Conservation (phyloP, 2,888 invertebrate species). For the Stenodema calcarata region DNA sequence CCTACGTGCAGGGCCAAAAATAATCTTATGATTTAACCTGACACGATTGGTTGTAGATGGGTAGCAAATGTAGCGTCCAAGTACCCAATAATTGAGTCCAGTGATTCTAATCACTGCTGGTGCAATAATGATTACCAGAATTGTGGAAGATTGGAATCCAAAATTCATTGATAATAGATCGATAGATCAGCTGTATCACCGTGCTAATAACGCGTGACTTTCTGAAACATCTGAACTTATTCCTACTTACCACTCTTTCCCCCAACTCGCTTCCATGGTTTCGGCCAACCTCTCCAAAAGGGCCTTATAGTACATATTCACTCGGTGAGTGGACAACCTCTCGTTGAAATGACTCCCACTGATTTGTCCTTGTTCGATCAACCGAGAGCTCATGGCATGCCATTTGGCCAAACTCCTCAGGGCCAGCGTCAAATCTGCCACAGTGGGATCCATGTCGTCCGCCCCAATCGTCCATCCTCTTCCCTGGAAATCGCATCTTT, state of each 20-base stretch:
- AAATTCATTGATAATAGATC: too few relatives aligned
- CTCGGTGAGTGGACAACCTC: background rate
- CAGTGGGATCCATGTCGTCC: background rate
- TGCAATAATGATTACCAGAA: too few relatives aligned
- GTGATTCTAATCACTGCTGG: too few relatives aligned
- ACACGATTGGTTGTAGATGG: too few relatives aligned
- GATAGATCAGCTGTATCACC: too few relatives aligned
- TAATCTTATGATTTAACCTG: too few relatives aligned
- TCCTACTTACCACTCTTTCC: conserved; percentile 7
- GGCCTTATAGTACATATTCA: background rate
- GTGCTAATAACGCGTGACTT: too few relatives aligned
- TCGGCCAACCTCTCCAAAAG: conserved; percentile 9
- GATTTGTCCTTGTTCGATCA: background rate
- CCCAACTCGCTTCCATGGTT: background rate
- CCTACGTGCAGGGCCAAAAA: too few relatives aligned
- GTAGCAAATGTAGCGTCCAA: too few relatives aligned
- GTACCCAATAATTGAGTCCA: too few relatives aligned
- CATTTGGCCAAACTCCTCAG: conserved; percentile 23
- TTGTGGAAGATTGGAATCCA: too few relatives aligned
- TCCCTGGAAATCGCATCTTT: background rate
- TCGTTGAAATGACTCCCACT: background rate
- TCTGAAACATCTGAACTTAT: too few relatives aligned
- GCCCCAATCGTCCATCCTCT: background rate
- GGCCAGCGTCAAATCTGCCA: background rate
- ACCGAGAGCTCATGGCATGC: conserved; percentile 29